phyloP scores from a whole-genome alignment of 2,797 vertebrate genomes.

The Carapus acus region DNA sequence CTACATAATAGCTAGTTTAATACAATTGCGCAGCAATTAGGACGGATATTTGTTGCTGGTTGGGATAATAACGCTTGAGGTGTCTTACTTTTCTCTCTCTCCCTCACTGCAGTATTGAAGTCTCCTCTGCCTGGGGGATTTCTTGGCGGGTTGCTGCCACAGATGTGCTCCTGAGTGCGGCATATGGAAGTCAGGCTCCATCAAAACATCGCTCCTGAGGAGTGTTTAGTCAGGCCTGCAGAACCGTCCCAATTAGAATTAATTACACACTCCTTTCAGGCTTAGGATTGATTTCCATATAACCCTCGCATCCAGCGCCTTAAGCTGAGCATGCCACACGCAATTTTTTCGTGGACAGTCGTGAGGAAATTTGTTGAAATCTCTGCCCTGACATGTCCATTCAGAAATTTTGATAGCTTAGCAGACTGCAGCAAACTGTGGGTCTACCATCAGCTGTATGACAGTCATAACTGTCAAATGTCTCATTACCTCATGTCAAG shows the following conservation, averaged over 20 bases:
- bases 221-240: constrained; percentile 42
- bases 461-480: constrained; percentile 60
- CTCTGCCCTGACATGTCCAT: constrained; percentile 25
- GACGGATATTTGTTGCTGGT: constrained; percentile 64
- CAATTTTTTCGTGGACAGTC: constrained; percentile 31
- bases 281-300: constrained; percentile 36
- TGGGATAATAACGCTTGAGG: constrained; percentile 50
- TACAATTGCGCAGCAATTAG: constrained; percentile 70
- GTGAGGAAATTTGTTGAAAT: constrained; percentile 33
- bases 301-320: constrained; percentile 6
- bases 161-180: constrained; percentile 61
- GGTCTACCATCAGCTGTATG: constrained; percentile 47
- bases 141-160: constrained; percentile 50
- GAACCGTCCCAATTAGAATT: constrained; percentile 64
- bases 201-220: constrained; percentile 51
- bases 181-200: constrained; percentile 58
- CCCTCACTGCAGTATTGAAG: constrained; percentile 31
- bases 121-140: constrained; percentile 53
- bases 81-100: constrained; percentile 33
- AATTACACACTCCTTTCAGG: constrained; percentile 47
- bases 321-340: constrained; percentile 2
- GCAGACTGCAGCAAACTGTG: constrained; percentile 45
- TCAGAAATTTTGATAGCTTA: constrained; percentile 46
- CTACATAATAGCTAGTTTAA: constrained; percentile 71
- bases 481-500: constrained; percentile 65